These are phyloP conservation scores for Clistopyga incitator DNA, from an alignment of 2,888 invertebrate species.

Conservation along the genomic window DNA sequence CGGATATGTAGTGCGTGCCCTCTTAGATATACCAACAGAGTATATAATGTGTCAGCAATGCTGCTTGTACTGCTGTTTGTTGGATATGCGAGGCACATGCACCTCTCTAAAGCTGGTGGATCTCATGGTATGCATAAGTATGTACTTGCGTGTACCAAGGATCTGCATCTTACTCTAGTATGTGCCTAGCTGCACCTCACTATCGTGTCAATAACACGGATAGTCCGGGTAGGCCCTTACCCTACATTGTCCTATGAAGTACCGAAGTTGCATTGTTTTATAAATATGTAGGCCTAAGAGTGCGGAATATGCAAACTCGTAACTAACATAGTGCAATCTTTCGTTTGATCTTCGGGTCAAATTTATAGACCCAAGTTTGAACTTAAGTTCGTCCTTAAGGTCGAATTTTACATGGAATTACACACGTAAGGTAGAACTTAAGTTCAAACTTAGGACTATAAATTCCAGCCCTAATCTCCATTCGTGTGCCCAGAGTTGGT, in stretches of 20 bases:
- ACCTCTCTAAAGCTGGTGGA: constrained; percentile 33
- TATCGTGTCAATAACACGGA: background rate
- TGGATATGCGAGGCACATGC: constrained; percentile 43
- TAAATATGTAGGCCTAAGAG: no score
- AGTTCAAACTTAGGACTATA: no score
- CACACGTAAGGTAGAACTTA: no score
- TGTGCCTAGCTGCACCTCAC: background rate
- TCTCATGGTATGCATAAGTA: constrained; percentile 37
- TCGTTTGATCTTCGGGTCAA: no score
- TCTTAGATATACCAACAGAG: background rate
- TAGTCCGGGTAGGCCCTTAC: no score
- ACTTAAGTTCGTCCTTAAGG: no score
- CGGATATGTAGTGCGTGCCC: constrained; percentile 12
- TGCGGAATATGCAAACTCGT: no score
- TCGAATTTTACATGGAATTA: no score
- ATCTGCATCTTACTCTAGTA: constrained; percentile 22
- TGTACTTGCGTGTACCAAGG: constrained; percentile 1
- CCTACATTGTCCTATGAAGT: no score
- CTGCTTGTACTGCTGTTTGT: constrained; percentile 28
- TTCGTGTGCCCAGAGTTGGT: background rate
- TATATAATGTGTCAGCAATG: constrained; percentile 4
- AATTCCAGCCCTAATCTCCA: constrained; percentile 1
- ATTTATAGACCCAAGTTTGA: no score
- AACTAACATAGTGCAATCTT: no score
- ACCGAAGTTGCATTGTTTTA: no score